These are phyloP conservation scores for Colius striatus DNA, from an alignment of 2,113 vertebrate genomes.

Conservation along the genomic window DNA sequence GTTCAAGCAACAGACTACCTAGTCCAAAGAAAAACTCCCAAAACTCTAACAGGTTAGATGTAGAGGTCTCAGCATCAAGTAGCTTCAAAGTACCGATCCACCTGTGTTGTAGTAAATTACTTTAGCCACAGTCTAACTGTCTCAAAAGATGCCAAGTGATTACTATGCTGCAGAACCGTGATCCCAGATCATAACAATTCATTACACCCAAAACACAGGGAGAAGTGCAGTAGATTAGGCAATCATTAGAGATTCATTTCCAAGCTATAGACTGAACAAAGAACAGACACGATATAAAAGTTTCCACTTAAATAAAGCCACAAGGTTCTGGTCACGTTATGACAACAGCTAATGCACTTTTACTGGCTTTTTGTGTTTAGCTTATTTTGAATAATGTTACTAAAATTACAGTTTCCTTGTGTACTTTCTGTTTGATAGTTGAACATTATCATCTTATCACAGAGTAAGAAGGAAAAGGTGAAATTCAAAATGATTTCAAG, in stretches of 20 bases:
- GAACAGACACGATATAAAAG: background rate
- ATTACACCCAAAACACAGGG: background rate
- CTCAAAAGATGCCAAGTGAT: background rate
- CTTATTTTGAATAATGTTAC: background rate
- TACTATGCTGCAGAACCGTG: background rate
- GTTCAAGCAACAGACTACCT: background rate
- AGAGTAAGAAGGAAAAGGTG: background rate
- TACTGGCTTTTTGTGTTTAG: background rate
- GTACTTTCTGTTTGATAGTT: background rate
- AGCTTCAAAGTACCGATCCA: background rate
- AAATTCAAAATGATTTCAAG: slow-evolving; percentile 3
- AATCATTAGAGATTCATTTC: slow-evolving; percentile 1
- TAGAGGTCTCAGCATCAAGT: background rate
- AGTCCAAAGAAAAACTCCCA: background rate
- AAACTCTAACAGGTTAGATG: background rate
- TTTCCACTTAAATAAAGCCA: background rate
- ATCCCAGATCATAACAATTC: background rate
- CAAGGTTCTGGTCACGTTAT: background rate
- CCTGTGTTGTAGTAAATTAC: background rate
- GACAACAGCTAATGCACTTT: background rate
- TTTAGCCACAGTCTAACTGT: background rate
- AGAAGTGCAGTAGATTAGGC: background rate
- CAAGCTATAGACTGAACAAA: background rate
- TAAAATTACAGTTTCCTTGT: background rate
- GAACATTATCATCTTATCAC: background rate